Percentiles rank a stretch among this genome's conserved stretches.
Conservation (phyloP, 2,113 vertebrate species). For the Cynopterus brachyotis region DNA sequence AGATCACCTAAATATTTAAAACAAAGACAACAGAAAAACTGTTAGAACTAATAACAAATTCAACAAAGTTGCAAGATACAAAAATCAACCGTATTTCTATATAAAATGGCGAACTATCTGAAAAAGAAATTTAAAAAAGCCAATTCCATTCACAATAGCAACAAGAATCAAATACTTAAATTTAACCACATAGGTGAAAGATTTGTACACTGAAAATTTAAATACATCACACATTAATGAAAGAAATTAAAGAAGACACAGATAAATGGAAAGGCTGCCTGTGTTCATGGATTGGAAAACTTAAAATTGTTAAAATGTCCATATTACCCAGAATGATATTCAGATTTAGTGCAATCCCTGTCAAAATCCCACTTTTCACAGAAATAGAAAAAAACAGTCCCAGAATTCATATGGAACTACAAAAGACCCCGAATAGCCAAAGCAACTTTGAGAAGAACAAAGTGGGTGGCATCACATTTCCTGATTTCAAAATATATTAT, state of each 20-base stretch:
- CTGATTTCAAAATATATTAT: not conserved
- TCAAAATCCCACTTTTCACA: not conserved
- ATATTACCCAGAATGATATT: not conserved
- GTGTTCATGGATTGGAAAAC: not conserved
- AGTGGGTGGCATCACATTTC: not conserved
- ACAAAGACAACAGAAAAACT: not conserved
- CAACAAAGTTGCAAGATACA: not conserved
- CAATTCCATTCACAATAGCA: not conserved
- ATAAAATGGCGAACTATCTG: not conserved
- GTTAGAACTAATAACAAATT: not conserved
- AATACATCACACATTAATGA: not conserved
- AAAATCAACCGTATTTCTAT: not conserved
- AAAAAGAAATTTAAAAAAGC: not conserved
- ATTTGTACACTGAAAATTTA: not conserved
- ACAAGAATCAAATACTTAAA: not conserved
- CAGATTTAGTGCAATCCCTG: not conserved
- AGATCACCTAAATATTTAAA: not conserved
- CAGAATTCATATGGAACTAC: not conserved
- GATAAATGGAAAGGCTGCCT: not conserved
- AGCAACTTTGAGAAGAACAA: not conserved
- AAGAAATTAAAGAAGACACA: not conserved
- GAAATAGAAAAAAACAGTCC: not conserved
- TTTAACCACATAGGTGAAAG: not conserved
- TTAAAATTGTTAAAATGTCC: not conserved
- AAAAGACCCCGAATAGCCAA: not conserved